Percentiles rank a stretch among this genome's conserved stretches.
Conservation (phyloP, 1,140 invertebrate genomes). For the Stratiolaelaps scimitus region DNA sequence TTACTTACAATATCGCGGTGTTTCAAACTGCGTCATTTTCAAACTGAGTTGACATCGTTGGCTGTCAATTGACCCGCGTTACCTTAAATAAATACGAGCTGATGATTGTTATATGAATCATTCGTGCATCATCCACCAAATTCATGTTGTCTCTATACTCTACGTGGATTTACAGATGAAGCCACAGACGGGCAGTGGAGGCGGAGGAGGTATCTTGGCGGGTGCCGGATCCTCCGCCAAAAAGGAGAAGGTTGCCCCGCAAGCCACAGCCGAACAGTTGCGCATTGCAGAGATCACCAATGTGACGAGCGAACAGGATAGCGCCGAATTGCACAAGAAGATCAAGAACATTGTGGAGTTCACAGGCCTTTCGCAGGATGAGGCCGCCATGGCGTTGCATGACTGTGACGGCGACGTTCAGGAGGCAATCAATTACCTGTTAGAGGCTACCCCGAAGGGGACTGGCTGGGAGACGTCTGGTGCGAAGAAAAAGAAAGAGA, state of each 20-base stretch:
- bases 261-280: conserved; percentile 48
- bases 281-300: conserved; percentile 56
- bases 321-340: conserved; percentile 53
- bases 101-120: not conserved
- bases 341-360: conserved; percentile 49
- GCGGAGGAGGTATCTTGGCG: not conserved
- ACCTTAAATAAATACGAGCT: too few species aligned
- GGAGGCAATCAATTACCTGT: conserved; percentile 55
- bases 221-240: conserved; percentile 12
- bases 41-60: too few species aligned
- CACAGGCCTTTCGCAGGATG: conserved; percentile 38
- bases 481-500: conserved; percentile 64
- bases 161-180: not conserved
- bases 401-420: conserved; percentile 40
- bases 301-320: conserved; percentile 46
- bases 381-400: conserved; percentile 40
- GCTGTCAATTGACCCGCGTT: not conserved
- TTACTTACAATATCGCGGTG: too few species aligned
- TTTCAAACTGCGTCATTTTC: too few species aligned
- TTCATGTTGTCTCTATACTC: not conserved
- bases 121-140: too few species aligned
- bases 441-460: conserved; percentile 51
- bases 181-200: conserved; percentile 11
- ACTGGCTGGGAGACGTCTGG: conserved; percentile 59
- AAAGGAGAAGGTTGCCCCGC: conserved; percentile 24